phyloP scores from a whole-genome alignment of 1,140 invertebrate species.

The Dinoponera quadriceps region DNA sequence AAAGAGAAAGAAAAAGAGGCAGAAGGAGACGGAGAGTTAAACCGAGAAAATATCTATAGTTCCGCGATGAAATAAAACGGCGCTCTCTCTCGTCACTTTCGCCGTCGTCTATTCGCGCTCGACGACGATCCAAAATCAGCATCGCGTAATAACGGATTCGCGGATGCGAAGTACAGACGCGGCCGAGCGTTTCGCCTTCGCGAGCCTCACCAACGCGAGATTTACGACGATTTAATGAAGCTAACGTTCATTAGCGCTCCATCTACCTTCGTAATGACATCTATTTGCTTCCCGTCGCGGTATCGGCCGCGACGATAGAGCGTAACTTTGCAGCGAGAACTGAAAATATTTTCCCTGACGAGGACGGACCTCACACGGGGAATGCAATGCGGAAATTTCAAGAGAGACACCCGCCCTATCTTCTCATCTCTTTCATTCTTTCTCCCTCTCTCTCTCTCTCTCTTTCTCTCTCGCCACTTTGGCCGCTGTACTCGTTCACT shows the following conservation, averaged over 20 bases:
- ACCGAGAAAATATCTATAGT: conserved; percentile 69
- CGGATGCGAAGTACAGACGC: neutral
- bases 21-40: conserved; percentile 50
- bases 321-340: neutral
- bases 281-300: neutral
- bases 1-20: conserved; percentile 58
- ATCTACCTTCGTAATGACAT: neutral
- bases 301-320: neutral
- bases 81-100: conserved; percentile 12
- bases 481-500: conserved; percentile 69
- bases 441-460: neutral
- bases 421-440: neutral
- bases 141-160: conserved; percentile 38
- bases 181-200: neutral
- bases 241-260: conserved; percentile 13
- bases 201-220: conserved; percentile 13
- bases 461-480: neutral
- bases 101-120: conserved; percentile 2
- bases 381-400: conserved; percentile 84
- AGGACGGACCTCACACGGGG: conserved; percentile 78
- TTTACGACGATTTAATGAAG: neutral
- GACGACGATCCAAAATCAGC: conserved; percentile 49
- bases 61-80: conserved; percentile 55
- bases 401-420: conserved; percentile 66
- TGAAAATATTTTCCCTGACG: conserved; percentile 65